Conservation (phyloP, 2,888 invertebrate species). For the Microplitis deprimator region DNA sequence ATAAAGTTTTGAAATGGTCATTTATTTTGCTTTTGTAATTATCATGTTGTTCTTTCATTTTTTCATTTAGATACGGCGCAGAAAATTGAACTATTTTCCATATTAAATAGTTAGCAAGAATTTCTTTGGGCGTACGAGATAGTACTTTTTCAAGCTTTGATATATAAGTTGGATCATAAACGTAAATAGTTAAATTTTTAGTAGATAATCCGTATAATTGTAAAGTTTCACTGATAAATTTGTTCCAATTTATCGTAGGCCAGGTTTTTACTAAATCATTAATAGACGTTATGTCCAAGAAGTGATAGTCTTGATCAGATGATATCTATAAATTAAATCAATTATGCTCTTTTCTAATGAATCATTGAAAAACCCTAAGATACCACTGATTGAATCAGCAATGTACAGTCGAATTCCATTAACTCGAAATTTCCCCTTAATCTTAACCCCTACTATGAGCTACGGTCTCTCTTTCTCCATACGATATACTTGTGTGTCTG, state of each 20-base stretch:
- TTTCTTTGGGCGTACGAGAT: conserved; percentile 75
- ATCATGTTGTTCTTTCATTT: conserved; percentile 83
- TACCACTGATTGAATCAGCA: background rate
- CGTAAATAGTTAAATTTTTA: conserved; percentile 84
- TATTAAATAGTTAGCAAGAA: conserved; percentile 91
- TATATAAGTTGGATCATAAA: conserved; percentile 88
- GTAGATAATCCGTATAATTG: conserved; percentile 77
- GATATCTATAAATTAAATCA: background rate
- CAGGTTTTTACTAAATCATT: background rate
- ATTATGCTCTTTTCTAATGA: background rate
- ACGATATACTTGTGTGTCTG: too few relatives aligned
- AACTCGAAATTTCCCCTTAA: too few relatives aligned
- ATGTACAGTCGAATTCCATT: background rate
- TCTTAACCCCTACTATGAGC: too few relatives aligned
- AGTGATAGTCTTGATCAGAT: background rate
- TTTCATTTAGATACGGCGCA: conserved; percentile 85
- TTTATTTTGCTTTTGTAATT: conserved; percentile 86
- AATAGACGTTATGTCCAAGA: background rate
- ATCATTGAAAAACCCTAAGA: background rate
- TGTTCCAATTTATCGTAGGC: conserved; percentile 80
- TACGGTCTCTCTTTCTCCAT: too few relatives aligned
- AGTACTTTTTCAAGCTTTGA: conserved; percentile 79
- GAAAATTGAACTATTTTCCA: conserved; percentile 91
- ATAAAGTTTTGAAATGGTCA: conserved; percentile 87
- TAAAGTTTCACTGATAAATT: conserved; percentile 87